Evolutionary conservation across 2,113 vertebrate species (phyloP), one percentile per base, ranked within the genome.

Genomic region (Lathamus discolor): DNA sequence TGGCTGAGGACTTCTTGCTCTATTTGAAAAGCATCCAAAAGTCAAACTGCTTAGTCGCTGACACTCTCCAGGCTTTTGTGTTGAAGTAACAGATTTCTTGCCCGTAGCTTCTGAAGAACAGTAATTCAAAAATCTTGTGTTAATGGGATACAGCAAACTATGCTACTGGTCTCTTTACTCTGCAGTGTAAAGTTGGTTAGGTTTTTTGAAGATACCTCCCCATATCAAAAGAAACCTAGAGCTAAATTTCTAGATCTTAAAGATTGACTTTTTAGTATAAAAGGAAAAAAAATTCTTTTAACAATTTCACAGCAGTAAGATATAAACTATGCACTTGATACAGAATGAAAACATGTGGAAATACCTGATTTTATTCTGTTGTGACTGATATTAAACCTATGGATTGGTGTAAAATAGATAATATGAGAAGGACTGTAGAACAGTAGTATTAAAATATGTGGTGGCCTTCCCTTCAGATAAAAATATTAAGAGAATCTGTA

Each of bases 1-100:
- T 7, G 98, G 98, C 90, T 99, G 98, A 35, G 99, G 98, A 88
- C 97, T 99, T 97, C 98, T 99, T 88, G 98, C 98, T 97, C 98
- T 98, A 85, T 99, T 98, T 81, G 98, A 98, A 96, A 99, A 99
- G 94, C 99, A 99, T 83, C 99, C 99, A 59, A 99, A 99, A 10
- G 99, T 99, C 96, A 99, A 98, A 95, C 98, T 98, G 97, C 99
- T 99, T 63, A 99, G 98, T 27, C 98, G 98, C 89, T 99, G 99
- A 54, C 99, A 99, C 87, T 99, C 98, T 4, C 97, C 98, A 19
- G 98, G 97, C 81, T 98, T 98, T 63, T 98, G 93, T 51, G 96
- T 33, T 66, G 95, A 92, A 49, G 94, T 83, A 52, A 90, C 70
- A n/a, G 94, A 96, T 35, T 97, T 97, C 97, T 98, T 99, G 85